phyloP scores from a whole-genome alignment of 2,888 invertebrate genomes.

The Callinectes sapidus region DNA sequence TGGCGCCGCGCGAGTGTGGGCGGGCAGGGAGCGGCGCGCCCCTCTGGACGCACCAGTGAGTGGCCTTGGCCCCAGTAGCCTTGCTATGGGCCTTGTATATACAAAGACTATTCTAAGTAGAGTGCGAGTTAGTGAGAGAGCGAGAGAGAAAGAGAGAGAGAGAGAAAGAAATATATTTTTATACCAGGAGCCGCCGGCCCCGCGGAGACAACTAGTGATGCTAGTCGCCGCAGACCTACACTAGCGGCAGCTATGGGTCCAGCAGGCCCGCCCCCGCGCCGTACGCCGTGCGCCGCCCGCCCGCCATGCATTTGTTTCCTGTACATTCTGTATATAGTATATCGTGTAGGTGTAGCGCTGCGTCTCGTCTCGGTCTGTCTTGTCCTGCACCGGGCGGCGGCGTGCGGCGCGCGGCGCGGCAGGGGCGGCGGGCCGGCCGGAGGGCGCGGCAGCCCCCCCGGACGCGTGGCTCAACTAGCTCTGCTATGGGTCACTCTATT shows the following conservation, averaged over 20 bases:
- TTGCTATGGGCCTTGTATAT: conserved; percentile 69
- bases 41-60: conserved; percentile 57
- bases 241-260: conserved; percentile 67
- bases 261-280: conserved; percentile 29
- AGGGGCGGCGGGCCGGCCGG: not conserved
- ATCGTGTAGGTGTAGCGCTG: conserved; percentile 33
- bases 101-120: conserved; percentile 67
- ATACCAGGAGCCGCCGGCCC: conserved; percentile 58
- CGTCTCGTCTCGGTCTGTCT: conserved; percentile 27
- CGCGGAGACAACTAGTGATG: conserved; percentile 68
- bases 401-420: not conserved
- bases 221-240: conserved; percentile 65
- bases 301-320: conserved; percentile 27
- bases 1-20: not conserved
- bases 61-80: conserved; percentile 69
- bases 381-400: conserved; percentile 23
- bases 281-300: conserved; percentile 30
- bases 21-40: conserved; percentile 1
- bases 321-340: conserved; percentile 10
- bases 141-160: conserved; percentile 34
- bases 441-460: conserved; percentile 56
- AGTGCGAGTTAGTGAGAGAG: conserved; percentile 30
- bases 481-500: conserved; percentile 65
- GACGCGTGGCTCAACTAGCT: conserved; percentile 60
- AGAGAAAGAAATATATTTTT: conserved; percentile 56